Percentiles rank a stretch among this genome's conserved stretches.
These are phyloP conservation scores for Cyclophora albipunctata DNA, from an alignment of 2,888 invertebrate genomes.

Conservation along the genomic window DNA sequence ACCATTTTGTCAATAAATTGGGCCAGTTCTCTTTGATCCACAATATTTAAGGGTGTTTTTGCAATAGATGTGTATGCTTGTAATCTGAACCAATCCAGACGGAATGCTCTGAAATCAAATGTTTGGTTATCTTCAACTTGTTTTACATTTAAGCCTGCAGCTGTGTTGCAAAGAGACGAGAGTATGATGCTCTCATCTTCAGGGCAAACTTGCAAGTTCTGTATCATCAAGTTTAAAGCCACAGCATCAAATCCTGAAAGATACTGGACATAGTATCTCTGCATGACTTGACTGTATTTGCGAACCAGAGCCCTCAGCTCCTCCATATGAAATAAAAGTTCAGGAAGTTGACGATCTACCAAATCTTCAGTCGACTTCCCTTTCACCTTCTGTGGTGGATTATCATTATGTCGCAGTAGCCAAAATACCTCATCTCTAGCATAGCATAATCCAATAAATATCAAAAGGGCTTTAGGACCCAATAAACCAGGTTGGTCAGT, in stretches of 20 bases:
- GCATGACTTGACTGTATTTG: constrained; percentile 97
- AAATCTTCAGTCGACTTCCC: constrained; percentile 93
- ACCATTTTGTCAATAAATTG: constrained; percentile 95
- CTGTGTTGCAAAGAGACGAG: constrained; percentile 92
- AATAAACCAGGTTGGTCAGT: constrained; percentile 98
- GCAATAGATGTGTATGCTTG: constrained; percentile 94
- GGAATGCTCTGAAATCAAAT: constrained; percentile 95
- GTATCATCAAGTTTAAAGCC: constrained; percentile 89
- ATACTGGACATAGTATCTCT: constrained; percentile 98
- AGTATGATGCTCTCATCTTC: constrained; percentile 97
- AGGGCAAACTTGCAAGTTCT: constrained; percentile 87
- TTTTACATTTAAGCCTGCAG: constrained; percentile 89
- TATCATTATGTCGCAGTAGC: constrained; percentile 96
- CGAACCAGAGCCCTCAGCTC: constrained; percentile 95
- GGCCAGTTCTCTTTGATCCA: constrained; percentile 90
- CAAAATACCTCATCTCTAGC: constrained; percentile 98
- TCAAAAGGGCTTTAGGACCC: constrained; percentile 96
- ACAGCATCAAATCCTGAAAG: constrained; percentile 97
- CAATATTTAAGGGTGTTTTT: constrained; percentile 85
- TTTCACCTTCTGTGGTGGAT: constrained; percentile 93
- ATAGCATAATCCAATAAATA: constrained; percentile 96
- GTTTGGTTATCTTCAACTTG: constrained; percentile 97
- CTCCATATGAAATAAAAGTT: constrained; percentile 98
- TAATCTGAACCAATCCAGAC: constrained; percentile 97
- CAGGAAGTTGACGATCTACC: constrained; percentile 96